Conservation (phyloP, 37 sponge, comb jelly and placozoan genomes). For the Haliclona indistincta region DNA sequence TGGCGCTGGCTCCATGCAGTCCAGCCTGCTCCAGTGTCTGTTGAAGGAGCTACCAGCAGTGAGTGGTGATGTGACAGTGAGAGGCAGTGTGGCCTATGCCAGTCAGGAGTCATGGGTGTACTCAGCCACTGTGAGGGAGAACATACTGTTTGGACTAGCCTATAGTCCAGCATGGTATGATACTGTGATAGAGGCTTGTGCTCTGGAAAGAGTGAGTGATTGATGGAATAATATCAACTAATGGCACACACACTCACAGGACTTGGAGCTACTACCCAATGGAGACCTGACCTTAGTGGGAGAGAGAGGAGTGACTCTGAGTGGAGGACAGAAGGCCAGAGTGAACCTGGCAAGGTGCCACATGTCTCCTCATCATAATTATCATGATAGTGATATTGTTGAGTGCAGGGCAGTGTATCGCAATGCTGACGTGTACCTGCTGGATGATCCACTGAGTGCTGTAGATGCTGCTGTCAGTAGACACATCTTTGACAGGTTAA, state of each 20-base stretch:
- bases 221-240: not conserved
- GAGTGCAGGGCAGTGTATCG: constrained; percentile 78
- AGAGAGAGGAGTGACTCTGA: constrained; percentile 90
- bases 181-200: constrained; percentile 53
- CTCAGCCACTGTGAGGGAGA: constrained; percentile 74
- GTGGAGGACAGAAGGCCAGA: constrained; percentile 96
- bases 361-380: no score
- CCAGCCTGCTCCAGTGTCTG: no score
- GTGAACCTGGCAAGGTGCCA: constrained; percentile 93
- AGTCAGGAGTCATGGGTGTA: constrained; percentile 79
- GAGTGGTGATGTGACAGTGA: no score
- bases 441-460: constrained; percentile 91
- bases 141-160: constrained; percentile 66
- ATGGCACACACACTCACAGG: constrained; percentile 27
- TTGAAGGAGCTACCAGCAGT: no score
- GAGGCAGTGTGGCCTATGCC: no score
- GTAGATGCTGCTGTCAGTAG: constrained; percentile 81
- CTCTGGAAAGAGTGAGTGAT: constrained; percentile 47
- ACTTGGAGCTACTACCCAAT: constrained; percentile 53
- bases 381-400: no score
- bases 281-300: constrained; percentile 90
- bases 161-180: constrained; percentile 38
- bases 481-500: constrained; percentile 74
- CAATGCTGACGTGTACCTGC: constrained; percentile 72
- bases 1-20: no score